Evolutionary conservation across 2,888 invertebrate species (phyloP).

Genomic region (Disparrhopalites patrizii): DNA sequence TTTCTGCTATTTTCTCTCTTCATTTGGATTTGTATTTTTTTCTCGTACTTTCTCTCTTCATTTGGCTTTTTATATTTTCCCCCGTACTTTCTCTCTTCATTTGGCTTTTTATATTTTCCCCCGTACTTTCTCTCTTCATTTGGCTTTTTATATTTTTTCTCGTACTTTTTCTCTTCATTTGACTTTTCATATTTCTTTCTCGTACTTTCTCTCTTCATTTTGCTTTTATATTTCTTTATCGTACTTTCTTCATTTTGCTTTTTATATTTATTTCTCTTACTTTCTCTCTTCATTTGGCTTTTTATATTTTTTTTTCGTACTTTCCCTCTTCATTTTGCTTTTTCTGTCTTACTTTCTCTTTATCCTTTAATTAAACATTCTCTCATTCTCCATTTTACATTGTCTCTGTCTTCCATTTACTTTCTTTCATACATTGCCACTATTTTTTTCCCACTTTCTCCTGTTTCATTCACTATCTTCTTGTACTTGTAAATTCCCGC

Average conservation of each 20-base stretch:
- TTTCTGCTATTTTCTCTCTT: no score
- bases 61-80: neutral
- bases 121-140: neutral
- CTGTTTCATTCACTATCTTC: no score
- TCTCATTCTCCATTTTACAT: no score
- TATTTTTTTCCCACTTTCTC: no score
- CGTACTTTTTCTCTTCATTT: neutral
- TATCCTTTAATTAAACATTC: no score
- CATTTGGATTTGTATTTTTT: no score
- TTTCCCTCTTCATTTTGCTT: no score
- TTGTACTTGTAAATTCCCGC: neutral
- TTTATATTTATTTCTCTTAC: neutral
- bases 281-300: neutral
- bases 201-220: neutral
- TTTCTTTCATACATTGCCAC: no score
- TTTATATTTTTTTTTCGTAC: neutral
- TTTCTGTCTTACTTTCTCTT: no score
- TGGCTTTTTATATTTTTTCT: neutral
- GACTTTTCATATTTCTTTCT: neutral
- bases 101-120: no score
- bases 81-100: neutral
- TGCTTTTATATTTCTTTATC: neutral
- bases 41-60: neutral
- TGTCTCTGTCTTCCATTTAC: no score
- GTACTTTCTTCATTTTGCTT: neutral